phyloP scores from a whole-genome alignment of 2,113 vertebrate species.

The Accipiter cooperii region DNA sequence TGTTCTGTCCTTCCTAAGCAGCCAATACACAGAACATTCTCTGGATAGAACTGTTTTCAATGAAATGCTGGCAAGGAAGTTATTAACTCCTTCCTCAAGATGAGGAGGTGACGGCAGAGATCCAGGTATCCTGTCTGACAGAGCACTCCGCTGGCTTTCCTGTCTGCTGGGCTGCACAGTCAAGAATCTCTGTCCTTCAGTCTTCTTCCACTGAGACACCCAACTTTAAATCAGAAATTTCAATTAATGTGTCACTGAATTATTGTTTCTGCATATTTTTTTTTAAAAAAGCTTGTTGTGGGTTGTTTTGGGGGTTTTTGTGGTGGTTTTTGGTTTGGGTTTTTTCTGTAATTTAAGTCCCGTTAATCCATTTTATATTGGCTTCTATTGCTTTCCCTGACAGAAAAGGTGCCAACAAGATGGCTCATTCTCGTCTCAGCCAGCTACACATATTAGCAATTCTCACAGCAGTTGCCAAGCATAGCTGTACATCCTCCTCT shows the following conservation, averaged over 20 bases:
- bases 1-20: neutral
- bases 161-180: neutral
- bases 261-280: neutral
- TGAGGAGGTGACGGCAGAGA: neutral
- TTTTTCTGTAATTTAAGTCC: slow-evolving; percentile 44
- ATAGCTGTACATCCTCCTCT: slow-evolving; percentile 17
- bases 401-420: slow-evolving; percentile 51
- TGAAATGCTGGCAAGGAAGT: neutral
- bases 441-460: slow-evolving; percentile 59
- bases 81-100: neutral
- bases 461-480: slow-evolving; percentile 55
- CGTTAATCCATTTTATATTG: slow-evolving; percentile 50
- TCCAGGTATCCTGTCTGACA: neutral
- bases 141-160: neutral
- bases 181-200: neutral
- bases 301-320: neutral
- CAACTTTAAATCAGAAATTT: slow-evolving; percentile 20
- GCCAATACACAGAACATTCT: neutral
- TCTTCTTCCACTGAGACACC: neutral
- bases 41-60: neutral
- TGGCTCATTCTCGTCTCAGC: slow-evolving; percentile 28
- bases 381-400: slow-evolving; percentile 23
- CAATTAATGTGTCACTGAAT: slow-evolving; percentile 10
- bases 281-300: neutral
- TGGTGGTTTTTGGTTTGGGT: neutral